Base-by-base conservation (phyloP, 2,113 vertebrate species). In the Poeciliopsis retropinna region DNA sequence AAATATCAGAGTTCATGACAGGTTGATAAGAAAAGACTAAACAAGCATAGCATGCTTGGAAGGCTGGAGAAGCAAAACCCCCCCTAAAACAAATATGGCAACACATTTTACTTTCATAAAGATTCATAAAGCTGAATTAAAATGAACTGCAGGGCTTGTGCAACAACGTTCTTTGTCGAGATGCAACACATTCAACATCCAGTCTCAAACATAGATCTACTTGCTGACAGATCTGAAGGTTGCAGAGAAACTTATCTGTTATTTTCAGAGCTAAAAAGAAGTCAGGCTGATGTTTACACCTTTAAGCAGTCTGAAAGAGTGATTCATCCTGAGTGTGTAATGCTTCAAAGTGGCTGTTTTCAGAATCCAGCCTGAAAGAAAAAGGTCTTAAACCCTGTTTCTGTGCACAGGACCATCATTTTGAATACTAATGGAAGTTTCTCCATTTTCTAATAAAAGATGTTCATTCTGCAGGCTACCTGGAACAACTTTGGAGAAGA, bases 351-450 rank as follows among this genome's bases (percentile, higher is more conserved):
- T n/a, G 68, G 27, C 19, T 14, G 4, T 41, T 27, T 8, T 9
- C 8, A 39, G 34, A 77, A 51, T 54, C 27, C 10, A 17, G 64
- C 22, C 2, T 25, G 15, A 75, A 51, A 73, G 64, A 2, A 63
- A 70, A 62, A 67, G 57, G 54, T 73, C 32, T 72, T 70, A 64
- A 65, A 77, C 61, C 27, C 51, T 73, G 15, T 28, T 63, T 37
- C 62, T 47, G 60, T 64, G 64, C 28, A 70, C 37, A 68, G 7
- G 19, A 32, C 19, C 64, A 67, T 60, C 67, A 17, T 34, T 75
- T 12, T 74, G 72, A 73, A 82, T 79, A 57, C 60, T 67, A 78
- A 85, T 87, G 57, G 39, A 70, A 60, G 67, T 27, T 29, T 31
- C 54, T 34, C 28, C 14, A 73, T 73, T 72, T 82, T 82, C 7